These are phyloP conservation scores for Entomyzon cyanotis DNA, from an alignment of 2,113 vertebrate species.

Conservation along the genomic window DNA sequence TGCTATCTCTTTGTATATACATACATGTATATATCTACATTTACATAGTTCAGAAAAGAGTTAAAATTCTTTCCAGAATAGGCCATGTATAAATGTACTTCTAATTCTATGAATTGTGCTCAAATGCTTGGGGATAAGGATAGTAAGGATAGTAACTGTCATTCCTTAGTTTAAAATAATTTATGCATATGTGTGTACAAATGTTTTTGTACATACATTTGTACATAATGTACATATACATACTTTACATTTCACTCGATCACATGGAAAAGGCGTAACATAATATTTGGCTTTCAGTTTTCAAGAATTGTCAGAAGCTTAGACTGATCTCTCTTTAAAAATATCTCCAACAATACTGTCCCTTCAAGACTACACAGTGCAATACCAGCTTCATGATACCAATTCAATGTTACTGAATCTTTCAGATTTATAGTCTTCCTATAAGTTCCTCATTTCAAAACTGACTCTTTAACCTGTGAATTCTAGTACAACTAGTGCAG, in stretches of 20 bases:
- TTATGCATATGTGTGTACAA: neutral
- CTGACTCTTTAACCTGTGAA: neutral
- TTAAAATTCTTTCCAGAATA: neutral
- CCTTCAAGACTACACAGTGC: neutral
- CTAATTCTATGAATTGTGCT: neutral
- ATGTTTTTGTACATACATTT: no score
- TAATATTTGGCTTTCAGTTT: neutral
- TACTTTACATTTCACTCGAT: neutral
- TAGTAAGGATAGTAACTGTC: neutral
- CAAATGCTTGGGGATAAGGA: neutral
- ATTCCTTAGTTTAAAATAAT: neutral
- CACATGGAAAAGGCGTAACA: neutral
- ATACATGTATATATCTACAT: neutral
- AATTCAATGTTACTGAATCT: neutral
- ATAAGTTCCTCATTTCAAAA: neutral
- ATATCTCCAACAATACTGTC: neutral
- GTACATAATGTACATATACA: no score
- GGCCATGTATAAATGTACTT: neutral
- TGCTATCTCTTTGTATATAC: neutral
- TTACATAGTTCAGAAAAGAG: neutral
- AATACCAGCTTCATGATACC: neutral
- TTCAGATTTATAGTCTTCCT: neutral
- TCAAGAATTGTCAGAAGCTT: neutral
- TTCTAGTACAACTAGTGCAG: neutral
- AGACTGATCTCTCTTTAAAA: neutral